Evolutionary conservation across 2,113 vertebrate species (phyloP), one percentile per base, ranked within the genome.

Genomic region (Urocynchramus pylzowi): DNA sequence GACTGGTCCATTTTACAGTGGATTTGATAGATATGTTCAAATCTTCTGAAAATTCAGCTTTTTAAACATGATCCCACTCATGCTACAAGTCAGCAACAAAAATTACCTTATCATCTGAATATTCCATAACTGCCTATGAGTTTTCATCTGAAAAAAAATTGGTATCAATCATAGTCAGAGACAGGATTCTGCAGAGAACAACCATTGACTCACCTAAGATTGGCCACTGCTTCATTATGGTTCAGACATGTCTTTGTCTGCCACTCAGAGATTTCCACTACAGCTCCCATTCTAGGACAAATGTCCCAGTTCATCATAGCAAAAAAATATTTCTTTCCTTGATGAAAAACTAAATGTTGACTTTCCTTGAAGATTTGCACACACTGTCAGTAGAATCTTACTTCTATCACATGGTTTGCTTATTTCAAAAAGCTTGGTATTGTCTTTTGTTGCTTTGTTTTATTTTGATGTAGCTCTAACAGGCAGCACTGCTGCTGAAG

Each of bases 141-240:
- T 13, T 41, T 80, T 80, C 19, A 31, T 69, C 31, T 41, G 26
- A 50, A 87, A 79, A 79, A 84, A 23, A 35, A 39, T 0, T 44
- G 5, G 5, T 24, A 52, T 37, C 27, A 50, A 7, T 24, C 81
- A 89, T 41, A n/a, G 9, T 20, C 54, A 73, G 21, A 86, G 41
- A 31, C 7, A 56, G 45, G 31, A 83, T 37, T 63, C 53, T 57
- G 28, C 39, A 75, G 47, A 3, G 3, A 80, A 28, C 2, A 53
- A 31, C 22, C 19, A 52, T 0, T 47, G 30, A 26, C 7, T 45
- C 23, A 47, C 4, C 47, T 18, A 63, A 31, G 19, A 67, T 1
- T 61, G 28, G 59, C 7, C 53, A 44, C 39, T 23, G 20, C 50
- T 41, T 23, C 8, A 1, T 47, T 41, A 26, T 13, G 10, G 7